These are phyloP conservation scores for Rhombomys opimus DNA, from an alignment of 2,113 vertebrate genomes.

Conservation along the genomic window DNA sequence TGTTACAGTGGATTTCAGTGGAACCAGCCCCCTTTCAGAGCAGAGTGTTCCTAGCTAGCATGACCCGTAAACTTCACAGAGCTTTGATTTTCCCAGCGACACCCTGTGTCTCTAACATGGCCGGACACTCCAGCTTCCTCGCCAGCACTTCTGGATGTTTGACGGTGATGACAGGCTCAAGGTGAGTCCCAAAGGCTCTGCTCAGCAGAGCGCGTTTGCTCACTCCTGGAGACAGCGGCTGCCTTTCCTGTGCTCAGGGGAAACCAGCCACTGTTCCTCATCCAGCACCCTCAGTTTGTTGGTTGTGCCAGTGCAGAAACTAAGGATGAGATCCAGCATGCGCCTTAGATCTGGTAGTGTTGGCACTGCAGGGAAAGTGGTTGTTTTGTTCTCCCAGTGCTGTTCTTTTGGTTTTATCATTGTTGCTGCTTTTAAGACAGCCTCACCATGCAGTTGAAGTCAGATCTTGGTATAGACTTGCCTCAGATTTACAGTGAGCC, in stretches of 20 bases:
- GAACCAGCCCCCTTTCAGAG: background rate
- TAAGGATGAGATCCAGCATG: background rate
- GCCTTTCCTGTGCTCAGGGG: background rate
- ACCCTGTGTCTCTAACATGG: background rate
- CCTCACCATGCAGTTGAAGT: background rate
- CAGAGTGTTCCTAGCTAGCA: background rate
- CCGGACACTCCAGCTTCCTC: background rate
- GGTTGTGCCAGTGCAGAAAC: background rate
- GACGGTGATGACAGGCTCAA: background rate
- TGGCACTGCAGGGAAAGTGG: background rate
- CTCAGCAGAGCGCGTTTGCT: background rate
- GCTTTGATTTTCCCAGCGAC: background rate
- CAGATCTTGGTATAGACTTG: background rate
- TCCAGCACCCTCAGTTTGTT: background rate
- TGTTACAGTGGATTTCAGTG: background rate
- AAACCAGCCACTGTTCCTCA: background rate
- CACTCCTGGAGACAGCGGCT: background rate
- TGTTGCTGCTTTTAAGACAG: background rate
- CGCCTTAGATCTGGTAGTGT: background rate
- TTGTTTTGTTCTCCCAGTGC: background rate
- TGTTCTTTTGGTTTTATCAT: background rate
- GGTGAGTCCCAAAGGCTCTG: background rate
- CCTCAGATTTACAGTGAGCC: background rate
- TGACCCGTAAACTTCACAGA: background rate
- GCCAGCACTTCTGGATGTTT: background rate